Percentiles rank a stretch among this genome's conserved stretches.
These are phyloP conservation scores for Crotalus helleri DNA, from an alignment of 2,113 vertebrate species.

Conservation along the genomic window DNA sequence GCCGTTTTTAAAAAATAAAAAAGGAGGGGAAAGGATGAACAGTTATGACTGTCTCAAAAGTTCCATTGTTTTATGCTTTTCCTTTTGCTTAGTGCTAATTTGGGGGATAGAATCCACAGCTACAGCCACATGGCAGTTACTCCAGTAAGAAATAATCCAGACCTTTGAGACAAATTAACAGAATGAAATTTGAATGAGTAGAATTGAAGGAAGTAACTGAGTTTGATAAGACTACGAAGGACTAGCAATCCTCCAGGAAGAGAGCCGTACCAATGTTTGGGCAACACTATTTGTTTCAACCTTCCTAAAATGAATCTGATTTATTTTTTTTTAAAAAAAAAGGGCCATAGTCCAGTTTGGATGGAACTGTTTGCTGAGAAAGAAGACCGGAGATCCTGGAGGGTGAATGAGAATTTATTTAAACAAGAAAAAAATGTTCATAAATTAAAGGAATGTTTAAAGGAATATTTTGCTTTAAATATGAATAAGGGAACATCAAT, in stretches of 20 bases:
- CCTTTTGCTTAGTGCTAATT: not conserved
- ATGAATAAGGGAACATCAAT: too few relatives aligned
- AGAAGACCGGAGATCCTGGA: too few relatives aligned
- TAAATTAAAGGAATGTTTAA: too few relatives aligned
- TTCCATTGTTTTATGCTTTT: not conserved
- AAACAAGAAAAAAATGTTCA: too few relatives aligned
- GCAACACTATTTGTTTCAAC: not conserved
- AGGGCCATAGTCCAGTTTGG: too few relatives aligned
- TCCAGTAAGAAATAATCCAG: not conserved
- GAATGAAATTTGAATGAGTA: not conserved
- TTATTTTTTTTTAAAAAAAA: too few relatives aligned
- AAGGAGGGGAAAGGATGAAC: not conserved
- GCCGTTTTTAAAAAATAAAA: not conserved
- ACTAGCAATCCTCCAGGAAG: not conserved
- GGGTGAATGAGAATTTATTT: too few relatives aligned
- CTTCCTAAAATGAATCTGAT: not conserved
- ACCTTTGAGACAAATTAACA: not conserved
- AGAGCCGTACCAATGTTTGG: not conserved
- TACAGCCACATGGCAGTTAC: not conserved
- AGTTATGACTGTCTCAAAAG: not conserved
- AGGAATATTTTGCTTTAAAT: too few relatives aligned
- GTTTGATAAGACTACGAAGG: not conserved
- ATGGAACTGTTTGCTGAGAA: too few relatives aligned
- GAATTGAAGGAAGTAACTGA: not conserved
- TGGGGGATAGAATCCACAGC: not conserved